Evolutionary conservation across 92 coral and sea anemone genomes (phyloP), one percentile per base, ranked within the genome.

Genomic region (Epizoanthus fatuus): DNA sequence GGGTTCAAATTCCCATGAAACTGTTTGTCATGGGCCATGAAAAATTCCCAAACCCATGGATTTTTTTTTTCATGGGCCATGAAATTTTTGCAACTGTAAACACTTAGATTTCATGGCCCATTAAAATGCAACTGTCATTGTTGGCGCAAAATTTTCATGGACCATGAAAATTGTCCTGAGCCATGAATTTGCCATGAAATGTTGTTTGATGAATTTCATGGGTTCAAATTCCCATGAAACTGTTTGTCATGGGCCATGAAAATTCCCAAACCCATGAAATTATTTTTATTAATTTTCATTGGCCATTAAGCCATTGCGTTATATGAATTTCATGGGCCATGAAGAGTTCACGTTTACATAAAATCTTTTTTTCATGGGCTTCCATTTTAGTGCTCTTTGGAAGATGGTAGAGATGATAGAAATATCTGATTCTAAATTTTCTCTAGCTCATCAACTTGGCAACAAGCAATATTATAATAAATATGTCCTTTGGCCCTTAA

Each of bases 201-300:
- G 59, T 71, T 71, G 58, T 71, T 57, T 45, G 76, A 25, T 12
- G 38, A 47, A 47, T 71, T 71, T 71, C 59, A 71, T 71, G 76
- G 58, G 40, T 71, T 71, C 74, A 71, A 71, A 71, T 45, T 40
- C 59, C 76, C 22, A 71, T 17, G 59, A 71, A 47, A n/a, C 76
- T 45, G 76, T 71, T 71, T 70, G 40, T 45, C 59, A 71, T 71
- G 59, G 37, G 57, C 76, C 59, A 71, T 71, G n/a, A 71, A 71
- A 70, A 40, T 40, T 40, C 45, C 5, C 45, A 40, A 70, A 37
- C 38, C 47, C 72, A 67, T 38, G 7, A 39, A 32, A 14, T 63
- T 63, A 63, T 63, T 22, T 29, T 29, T 29, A 29, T 29, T 29
- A 29, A 29, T 63, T 6, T 63, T 63, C 44, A 63, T 3, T 32